phyloP scores from a whole-genome alignment of 1,140 invertebrate genomes.

The Wasmannia auropunctata region DNA sequence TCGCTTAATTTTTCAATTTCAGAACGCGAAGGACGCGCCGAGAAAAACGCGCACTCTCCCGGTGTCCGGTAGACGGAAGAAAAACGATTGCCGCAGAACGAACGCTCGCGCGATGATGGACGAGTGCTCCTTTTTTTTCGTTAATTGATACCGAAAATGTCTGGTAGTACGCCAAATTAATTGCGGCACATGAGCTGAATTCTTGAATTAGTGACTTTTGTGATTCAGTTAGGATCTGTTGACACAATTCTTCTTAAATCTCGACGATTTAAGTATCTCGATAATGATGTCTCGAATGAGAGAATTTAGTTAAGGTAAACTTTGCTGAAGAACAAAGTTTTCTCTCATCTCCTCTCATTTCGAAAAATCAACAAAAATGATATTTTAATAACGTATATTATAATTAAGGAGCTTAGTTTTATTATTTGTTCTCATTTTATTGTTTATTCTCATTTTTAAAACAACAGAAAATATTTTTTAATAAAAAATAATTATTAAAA shows the following conservation, averaged over 20 bases:
- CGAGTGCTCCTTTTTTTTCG: slow-evolving; percentile 22
- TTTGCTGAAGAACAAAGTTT: background rate
- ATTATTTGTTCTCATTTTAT: background rate
- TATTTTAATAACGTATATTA: slow-evolving; percentile 1
- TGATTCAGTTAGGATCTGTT: background rate
- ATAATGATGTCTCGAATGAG: background rate
- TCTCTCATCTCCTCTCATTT: background rate
- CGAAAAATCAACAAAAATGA: slow-evolving; percentile 9
- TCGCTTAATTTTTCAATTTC: slow-evolving; percentile 60
- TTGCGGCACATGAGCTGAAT: background rate
- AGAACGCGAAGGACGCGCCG: slow-evolving; percentile 25
- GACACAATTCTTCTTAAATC: background rate
- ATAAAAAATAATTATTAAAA: background rate
- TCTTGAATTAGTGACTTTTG: background rate
- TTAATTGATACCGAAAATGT: slow-evolving; percentile 40
- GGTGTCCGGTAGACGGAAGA: slow-evolving; percentile 3
- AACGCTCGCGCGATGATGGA: slow-evolving; percentile 16
- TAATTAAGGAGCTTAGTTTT: background rate
- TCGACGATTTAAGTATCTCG: background rate
- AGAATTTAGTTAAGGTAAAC: background rate
- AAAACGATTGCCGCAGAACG: slow-evolving; percentile 16
- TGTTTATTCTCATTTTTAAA: background rate
- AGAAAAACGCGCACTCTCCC: slow-evolving; percentile 35
- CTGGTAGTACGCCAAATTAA: background rate
- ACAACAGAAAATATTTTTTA: background rate